Percentiles rank a stretch among this genome's conserved stretches.
phyloP scores from a whole-genome alignment of 2,113 vertebrate genomes.

The Corapipo altera region DNA sequence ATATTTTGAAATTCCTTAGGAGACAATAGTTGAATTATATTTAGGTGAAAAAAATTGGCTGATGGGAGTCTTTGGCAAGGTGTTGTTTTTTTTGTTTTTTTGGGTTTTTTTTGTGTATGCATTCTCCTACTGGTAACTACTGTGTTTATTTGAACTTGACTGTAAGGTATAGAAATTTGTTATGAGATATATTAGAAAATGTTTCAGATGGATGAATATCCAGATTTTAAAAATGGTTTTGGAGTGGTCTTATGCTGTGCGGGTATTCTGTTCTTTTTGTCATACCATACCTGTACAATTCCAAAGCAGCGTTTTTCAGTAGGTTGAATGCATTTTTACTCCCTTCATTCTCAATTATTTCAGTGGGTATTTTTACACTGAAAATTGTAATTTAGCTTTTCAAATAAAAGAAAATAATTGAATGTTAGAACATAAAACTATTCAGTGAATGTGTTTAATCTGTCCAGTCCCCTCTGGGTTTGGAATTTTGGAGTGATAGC shows the following conservation, averaged over 20 bases:
- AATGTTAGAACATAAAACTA: background rate
- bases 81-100: background rate
- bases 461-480: background rate
- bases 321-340: background rate
- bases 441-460: background rate
- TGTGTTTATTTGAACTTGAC: background rate
- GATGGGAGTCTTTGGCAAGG: background rate
- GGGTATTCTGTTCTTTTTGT: background rate
- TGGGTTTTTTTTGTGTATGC: background rate
- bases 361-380: background rate
- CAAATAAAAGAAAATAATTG: background rate
- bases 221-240: background rate
- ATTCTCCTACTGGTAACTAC: background rate
- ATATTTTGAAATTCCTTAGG: background rate
- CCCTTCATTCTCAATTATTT: background rate
- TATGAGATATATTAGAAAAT: background rate
- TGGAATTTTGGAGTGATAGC: fast-evolving
- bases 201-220: background rate
- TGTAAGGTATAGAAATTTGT: background rate
- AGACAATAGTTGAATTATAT: background rate
- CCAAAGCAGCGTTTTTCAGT: background rate
- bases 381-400: background rate
- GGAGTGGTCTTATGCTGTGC: background rate
- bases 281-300: background rate
- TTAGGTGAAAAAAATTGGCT: background rate